Conservation (phyloP, 2,888 invertebrate genomes). For the Tetragonula carbonaria region DNA sequence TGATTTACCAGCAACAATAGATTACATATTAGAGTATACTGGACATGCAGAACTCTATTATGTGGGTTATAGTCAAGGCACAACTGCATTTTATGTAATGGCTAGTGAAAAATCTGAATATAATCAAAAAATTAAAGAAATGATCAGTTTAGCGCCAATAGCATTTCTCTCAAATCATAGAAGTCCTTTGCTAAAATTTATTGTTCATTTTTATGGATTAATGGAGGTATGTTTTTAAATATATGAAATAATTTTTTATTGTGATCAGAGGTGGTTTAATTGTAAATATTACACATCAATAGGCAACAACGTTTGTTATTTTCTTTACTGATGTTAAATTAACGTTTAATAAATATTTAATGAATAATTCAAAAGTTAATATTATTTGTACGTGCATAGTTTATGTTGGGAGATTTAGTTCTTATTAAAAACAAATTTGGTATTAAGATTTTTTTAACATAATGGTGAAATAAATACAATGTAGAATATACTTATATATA, state of each 20-base stretch:
- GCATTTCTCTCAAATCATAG: slow-evolving; percentile 82
- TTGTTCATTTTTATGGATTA: slow-evolving; percentile 76
- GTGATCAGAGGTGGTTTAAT: slow-evolving; percentile 42
- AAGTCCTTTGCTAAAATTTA: slow-evolving; percentile 79
- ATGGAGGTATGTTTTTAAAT: slow-evolving; percentile 76
- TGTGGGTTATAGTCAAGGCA: slow-evolving; percentile 87
- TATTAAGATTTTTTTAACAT: not conserved
- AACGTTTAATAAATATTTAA: not conserved
- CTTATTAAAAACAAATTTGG: not conserved
- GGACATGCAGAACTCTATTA: slow-evolving; percentile 85
- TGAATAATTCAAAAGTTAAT: not conserved
- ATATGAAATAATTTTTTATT: slow-evolving; percentile 10
- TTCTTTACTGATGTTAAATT: too few species aligned
- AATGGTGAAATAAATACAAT: not conserved
- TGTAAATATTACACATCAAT: not conserved
- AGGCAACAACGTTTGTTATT: too few species aligned
- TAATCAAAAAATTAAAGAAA: slow-evolving; percentile 80
- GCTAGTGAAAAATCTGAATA: slow-evolving; percentile 82
- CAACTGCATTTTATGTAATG: slow-evolving; percentile 83
- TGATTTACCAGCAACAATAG: slow-evolving; percentile 87
- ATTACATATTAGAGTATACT: slow-evolving; percentile 85
- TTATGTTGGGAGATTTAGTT: not conserved
- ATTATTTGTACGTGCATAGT: not conserved
- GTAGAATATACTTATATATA: not conserved
- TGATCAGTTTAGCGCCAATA: slow-evolving; percentile 83